These are phyloP conservation scores for Taenaris catops DNA, from an alignment of 2,888 invertebrate genomes.

Conservation along the genomic window DNA sequence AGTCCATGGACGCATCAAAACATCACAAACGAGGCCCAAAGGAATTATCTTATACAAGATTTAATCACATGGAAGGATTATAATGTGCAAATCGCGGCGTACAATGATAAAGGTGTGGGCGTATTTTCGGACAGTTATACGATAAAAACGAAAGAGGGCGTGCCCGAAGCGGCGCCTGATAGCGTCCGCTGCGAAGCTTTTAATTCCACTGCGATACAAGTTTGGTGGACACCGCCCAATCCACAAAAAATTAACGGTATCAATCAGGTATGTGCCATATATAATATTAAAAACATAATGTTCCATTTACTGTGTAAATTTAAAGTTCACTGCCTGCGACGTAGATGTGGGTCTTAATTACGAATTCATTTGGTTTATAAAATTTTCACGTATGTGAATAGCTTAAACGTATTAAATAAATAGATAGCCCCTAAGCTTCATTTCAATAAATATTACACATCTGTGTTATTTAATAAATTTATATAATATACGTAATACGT, in stretches of 20 bases:
- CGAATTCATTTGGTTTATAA: too few species aligned
- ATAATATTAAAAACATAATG: background rate
- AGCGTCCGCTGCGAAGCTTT: conserved; percentile 87
- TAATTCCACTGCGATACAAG: conserved; percentile 91
- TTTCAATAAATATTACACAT: too few species aligned
- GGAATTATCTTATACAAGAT: conserved; percentile 93
- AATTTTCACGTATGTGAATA: too few species aligned
- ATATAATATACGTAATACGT: too few species aligned
- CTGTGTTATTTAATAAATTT: too few species aligned
- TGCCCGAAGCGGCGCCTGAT: conserved; percentile 95
- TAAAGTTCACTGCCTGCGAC: too few species aligned
- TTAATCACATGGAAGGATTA: conserved; percentile 99
- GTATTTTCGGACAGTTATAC: conserved; percentile 93
- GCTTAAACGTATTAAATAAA: too few species aligned
- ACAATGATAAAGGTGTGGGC: conserved; percentile 97
- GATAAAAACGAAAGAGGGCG: conserved; percentile 97
- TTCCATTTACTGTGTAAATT: background rate
- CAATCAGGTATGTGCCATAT: conserved; percentile 87
- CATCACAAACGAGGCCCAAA: conserved; percentile 95
- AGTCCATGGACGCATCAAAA: conserved; percentile 96
- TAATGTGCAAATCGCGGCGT: conserved; percentile 97
- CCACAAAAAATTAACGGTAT: conserved; percentile 99
- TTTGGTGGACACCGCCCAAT: conserved; percentile 98
- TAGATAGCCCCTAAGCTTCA: too few species aligned
- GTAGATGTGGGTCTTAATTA: too few species aligned